These are phyloP conservation scores for Drosophila serrata DNA, from an alignment of 1,140 invertebrate genomes.

Conservation along the genomic window DNA sequence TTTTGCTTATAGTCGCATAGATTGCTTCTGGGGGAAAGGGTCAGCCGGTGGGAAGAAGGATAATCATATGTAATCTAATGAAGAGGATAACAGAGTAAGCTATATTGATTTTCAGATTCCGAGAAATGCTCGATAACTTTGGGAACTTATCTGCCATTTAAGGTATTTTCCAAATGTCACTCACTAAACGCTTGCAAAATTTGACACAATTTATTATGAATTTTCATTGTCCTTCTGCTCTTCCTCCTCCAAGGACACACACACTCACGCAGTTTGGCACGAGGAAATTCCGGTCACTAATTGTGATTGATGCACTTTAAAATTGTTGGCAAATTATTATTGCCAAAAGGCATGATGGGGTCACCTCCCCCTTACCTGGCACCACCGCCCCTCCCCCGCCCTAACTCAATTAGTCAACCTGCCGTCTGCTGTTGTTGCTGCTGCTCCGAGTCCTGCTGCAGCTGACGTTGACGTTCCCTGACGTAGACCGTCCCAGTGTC, in stretches of 20 bases:
- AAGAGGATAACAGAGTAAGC: constrained; percentile 20
- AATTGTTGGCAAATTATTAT: constrained; percentile 82
- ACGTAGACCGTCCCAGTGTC: constrained; percentile 21
- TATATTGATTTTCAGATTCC: background rate
- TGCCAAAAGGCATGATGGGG: constrained; percentile 59
- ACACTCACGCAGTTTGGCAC: constrained; percentile 7
- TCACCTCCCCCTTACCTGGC: background rate
- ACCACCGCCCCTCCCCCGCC: constrained; percentile 13
- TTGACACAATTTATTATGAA: constrained; percentile 60
- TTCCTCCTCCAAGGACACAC: constrained; percentile 12
- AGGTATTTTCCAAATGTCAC: constrained; percentile 34
- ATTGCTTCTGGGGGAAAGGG: constrained; percentile 4
- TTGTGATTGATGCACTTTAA: constrained; percentile 83
- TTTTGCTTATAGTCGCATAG: constrained; percentile 13
- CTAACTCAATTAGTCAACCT: constrained; percentile 81
- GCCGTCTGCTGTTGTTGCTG: constrained; percentile 30
- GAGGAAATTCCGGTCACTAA: constrained; percentile 70
- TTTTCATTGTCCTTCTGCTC: constrained; percentile 40
- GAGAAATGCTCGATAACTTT: background rate
- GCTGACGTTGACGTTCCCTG: constrained; percentile 61
- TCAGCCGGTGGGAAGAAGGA: background rate
- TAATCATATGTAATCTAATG: constrained; percentile 32
- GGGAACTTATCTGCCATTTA: background rate
- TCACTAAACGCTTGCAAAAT: constrained; percentile 46
- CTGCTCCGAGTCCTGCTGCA: constrained; percentile 39